These are phyloP conservation scores for Nycteola revayana DNA, from an alignment of 2,888 invertebrate species.

Conservation along the genomic window DNA sequence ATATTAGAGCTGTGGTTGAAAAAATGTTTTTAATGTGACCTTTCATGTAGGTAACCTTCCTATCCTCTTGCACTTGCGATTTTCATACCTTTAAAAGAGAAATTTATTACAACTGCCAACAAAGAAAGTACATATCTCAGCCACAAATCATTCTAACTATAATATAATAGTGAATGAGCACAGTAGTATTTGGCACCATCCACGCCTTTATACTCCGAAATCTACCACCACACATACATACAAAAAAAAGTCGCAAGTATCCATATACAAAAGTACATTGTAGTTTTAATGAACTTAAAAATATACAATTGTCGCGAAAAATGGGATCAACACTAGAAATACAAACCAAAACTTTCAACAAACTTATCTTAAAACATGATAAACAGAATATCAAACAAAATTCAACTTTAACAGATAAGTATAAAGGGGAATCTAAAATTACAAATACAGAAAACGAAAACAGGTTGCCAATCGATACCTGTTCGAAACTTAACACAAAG, in stretches of 20 bases:
- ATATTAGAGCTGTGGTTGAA: no score
- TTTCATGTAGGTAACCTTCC: no score
- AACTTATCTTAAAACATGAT: not conserved
- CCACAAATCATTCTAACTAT: not conserved
- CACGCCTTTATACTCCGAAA: slow-evolving; percentile 20
- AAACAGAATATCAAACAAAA: not conserved
- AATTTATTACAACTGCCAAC: no score
- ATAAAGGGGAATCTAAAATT: not conserved
- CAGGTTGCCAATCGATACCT: slow-evolving; percentile 37
- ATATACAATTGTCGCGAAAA: slow-evolving; percentile 37
- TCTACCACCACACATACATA: slow-evolving; percentile 18
- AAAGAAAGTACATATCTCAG: no score
- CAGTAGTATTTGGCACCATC: slow-evolving; percentile 17
- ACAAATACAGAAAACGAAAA: slow-evolving; percentile 1
- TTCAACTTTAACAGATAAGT: rapidly evolving
- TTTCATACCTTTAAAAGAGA: no score
- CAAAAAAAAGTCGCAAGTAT: slow-evolving; percentile 25
- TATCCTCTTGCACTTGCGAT: no score
- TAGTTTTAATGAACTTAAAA: slow-evolving; percentile 46
- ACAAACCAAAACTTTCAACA: slow-evolving; percentile 14
- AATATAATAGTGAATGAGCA: slow-evolving; percentile 5
- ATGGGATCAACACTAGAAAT: slow-evolving; percentile 28
- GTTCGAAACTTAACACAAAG: slow-evolving; percentile 41
- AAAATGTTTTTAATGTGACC: no score
- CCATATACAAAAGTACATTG: slow-evolving; percentile 28